Base-by-base conservation (phyloP, 2,113 vertebrate species). In the Cheilinus undulatus region DNA sequence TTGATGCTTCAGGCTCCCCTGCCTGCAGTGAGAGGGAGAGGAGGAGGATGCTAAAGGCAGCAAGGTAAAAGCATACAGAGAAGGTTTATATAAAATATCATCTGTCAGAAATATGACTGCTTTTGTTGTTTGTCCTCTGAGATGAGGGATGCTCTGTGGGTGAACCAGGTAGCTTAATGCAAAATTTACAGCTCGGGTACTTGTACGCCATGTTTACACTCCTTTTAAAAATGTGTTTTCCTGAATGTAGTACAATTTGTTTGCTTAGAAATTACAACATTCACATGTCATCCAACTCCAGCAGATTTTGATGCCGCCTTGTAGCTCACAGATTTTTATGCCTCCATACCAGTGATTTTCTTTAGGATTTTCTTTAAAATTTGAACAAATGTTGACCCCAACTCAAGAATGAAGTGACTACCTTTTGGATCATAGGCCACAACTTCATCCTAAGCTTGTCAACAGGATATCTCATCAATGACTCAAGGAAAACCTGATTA, bases 91-190 rank as follows among this genome's bases (percentile, higher is more conserved):
- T 82, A 62, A 80, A 84, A 80, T 32, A 32, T 43, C 50, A 68
- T 65, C 30, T 76, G 72, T 78, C 70, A 72, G 42, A 64, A 17
- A 48, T 66, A 3, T 62, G 76, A 26, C 64, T 71, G 46, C 30
- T 49, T 67, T 74, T 71, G 38, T 78, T 82, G 80, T 69, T 45
- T 57, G 40, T 66, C 42, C 58, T 82, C 66, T 59, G 9, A 71
- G 52, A 58, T 84, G 36, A 54, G 43, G n/a, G 67, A 4, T 5
- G 51, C 66, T 59, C 59, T 71, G 66, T 34, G 40, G n/a, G 36
- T 12, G 32, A 36, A 30, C n/a, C n/a, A n/a, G n/a, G n/a, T n/a
- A n/a, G n/a, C n/a, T 66, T 43, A 34, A 77, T 53, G 48, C 38
- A 56, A 53, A 51, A 59, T 65, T 83, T 75, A n/a, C 19, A 0